Evolutionary conservation across 1,140 invertebrate species (phyloP).

Genomic region (Oncopeltus fasciatus): DNA sequence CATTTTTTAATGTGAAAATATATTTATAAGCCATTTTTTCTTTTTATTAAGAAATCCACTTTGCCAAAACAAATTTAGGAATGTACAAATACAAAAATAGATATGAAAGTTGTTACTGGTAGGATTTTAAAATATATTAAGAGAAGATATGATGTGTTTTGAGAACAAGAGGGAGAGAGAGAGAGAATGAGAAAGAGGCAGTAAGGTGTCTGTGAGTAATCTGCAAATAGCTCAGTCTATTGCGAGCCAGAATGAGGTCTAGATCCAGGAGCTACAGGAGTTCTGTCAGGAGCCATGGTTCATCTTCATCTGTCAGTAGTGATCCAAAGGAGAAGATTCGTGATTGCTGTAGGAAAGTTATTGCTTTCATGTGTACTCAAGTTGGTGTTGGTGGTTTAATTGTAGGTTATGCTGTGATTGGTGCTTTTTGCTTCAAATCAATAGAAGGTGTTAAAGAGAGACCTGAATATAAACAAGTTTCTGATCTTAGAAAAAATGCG

Average conservation of each 20-base stretch:
- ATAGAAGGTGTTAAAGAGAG: slow-evolving; percentile 62
- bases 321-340: slow-evolving; percentile 57
- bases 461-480: slow-evolving; percentile 36
- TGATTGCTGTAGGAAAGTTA: slow-evolving; percentile 66
- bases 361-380: slow-evolving; percentile 83
- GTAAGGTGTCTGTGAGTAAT: no score
- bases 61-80: no score
- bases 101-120: no score
- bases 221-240: background rate
- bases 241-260: background rate
- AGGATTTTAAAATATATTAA: no score
- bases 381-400: slow-evolving; percentile 90
- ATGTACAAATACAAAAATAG: no score
- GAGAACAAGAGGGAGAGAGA: no score
- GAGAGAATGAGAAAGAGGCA: no score
- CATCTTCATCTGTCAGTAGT: slow-evolving; percentile 44
- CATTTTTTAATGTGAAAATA: no score
- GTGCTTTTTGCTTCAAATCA: slow-evolving; percentile 78
- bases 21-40: no score
- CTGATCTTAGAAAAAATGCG: slow-evolving; percentile 35
- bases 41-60: no score
- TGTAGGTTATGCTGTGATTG: slow-evolving; percentile 86
- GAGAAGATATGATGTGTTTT: no score
- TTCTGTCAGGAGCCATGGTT: slow-evolving; percentile 48
- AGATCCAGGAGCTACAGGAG: slow-evolving; percentile 24